Evolutionary conservation across 2,113 vertebrate genomes (phyloP), one percentile per base, ranked within the genome.

Genomic region (Stictonetta naevosa): DNA sequence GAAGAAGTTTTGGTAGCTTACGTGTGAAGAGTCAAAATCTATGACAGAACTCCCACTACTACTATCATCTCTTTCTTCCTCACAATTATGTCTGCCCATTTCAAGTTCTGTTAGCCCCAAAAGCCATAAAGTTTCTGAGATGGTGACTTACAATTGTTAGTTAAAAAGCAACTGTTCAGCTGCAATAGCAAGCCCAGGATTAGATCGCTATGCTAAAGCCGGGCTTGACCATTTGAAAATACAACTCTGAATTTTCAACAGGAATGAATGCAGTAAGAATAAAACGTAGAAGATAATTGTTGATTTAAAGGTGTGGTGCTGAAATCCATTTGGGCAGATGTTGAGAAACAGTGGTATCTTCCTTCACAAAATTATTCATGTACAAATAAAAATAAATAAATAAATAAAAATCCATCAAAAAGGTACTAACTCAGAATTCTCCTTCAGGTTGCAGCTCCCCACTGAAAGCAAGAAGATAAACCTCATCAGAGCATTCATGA

Each of bases 21-120:
- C 0, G 1, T 4, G 8, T 10, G 26, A 91, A 76, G 33, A 84
- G 18, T 40, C 0, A 0, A 69, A 38, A 48, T 40, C 53, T 72
- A 53, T 46, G 20, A 76, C 23, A n/a, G 10, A 40, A 21, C 14
- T 69, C 26, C 9, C 1, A 1, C 14, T 84, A 29, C 21, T 34
- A 42, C 38, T 67, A 60, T 15, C 14, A 72, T 18, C 59, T 73
- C 42, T 34, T 86, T 73, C 50, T 76, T 59, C 31, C 22, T 46
- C 38, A 29, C 52, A 46, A 33, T 14, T 40, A 38, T 2, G 5
- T 42, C 55, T 63, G 33, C 5, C 20, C 9, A 23, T 63, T 76
- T 87, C 33, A 42, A 74, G 40, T 52, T 74, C 40, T 46, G 34
- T 33, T 6, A 68, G 19, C 11, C 40, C 83, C 40, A 63, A 77